Evolutionary conservation across 2,888 invertebrate species (phyloP), one percentile per base, ranked within the genome.

Genomic region (Agrotis clavis): DNA sequence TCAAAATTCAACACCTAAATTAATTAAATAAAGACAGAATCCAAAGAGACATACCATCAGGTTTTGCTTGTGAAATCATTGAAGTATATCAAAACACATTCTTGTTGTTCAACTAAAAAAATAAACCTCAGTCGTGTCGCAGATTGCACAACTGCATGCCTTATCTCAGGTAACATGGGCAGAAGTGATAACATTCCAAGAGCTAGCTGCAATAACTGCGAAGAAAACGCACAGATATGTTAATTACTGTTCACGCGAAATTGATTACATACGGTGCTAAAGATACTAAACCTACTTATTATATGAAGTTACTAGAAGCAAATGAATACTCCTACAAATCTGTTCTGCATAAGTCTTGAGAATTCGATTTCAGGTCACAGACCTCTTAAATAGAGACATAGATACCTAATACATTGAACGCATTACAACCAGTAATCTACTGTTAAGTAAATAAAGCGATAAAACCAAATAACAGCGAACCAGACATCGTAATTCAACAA

Each of bases 121-220:
- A 57, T 51, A 48, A 63, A 63, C 51, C 25, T 30, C 45, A n/a
- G 53, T 50, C 16, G 48, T 51, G 60, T 74, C 19, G 59, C 47
- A 21, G 48, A 51, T 35, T 57, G 41, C 56, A 67, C 57, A 47
- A 53, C 56, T 75, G 85, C 88, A 89, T 88, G 88, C 85, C 87
- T 90, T 92, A 92, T 91, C 91, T 88, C 81, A 86, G 87, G 91
- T 91, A 92, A 91, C 79, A 79, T 48, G 88, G 89, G 83, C 74
- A 89, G 78, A 77, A 73, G 67, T 86, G 90, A 91, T 91, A 92
- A 90, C 86, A 92, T 90, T 89, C 87, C 86, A 82, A 74, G 80
- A 77, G 76, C 71, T 69, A 61, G 68, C 75, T 71, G 71, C 51
- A 74, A 69, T 70, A 72, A 68, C 48, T 64, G 63, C 68, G 56